Evolutionary conservation across 2,888 invertebrate species (phyloP).

Genomic region (Tortrix viridana): DNA sequence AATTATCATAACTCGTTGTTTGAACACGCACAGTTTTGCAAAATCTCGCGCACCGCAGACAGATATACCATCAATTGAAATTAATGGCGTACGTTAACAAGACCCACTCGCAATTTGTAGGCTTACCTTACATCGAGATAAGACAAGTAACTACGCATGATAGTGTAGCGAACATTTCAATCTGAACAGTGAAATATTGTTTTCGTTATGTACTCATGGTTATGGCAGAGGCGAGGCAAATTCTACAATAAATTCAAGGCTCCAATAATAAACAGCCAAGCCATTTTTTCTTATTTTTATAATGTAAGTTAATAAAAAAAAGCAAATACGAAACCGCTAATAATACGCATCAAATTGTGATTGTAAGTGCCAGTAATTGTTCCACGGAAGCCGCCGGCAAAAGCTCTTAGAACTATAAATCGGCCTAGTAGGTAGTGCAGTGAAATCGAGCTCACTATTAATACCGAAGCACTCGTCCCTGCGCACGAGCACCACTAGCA

Average conservation of each 20-base stretch:
- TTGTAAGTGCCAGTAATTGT: conserved; percentile 13
- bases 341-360: conserved; percentile 5
- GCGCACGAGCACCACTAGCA: neutral
- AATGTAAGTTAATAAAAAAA: no score
- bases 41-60: conserved; percentile 52
- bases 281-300: no score
- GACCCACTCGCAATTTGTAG: conserved; percentile 50
- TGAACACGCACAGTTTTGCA: conserved; percentile 53
- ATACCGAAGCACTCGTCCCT: conserved; percentile 12
- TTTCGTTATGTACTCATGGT: neutral
- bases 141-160: conserved; percentile 2
- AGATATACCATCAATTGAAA: conserved; percentile 58
- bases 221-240: no score
- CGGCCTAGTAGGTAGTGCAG: conserved; percentile 19
- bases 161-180: conserved; percentile 13
- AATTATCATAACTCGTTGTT: conserved; percentile 38
- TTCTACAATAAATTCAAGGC: no score
- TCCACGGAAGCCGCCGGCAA: conserved; percentile 21
- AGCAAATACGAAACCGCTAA: conserved; percentile 10
- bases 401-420: conserved; percentile 26
- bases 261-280: no score
- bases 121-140: conserved; percentile 27
- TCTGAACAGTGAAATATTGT: conserved; percentile 4
- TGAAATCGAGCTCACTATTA: conserved; percentile 27
- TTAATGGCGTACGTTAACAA: conserved; percentile 55